Evolutionary conservation across 2,888 invertebrate genomes (phyloP).

Genomic region (Limnephilus rhombicus): DNA sequence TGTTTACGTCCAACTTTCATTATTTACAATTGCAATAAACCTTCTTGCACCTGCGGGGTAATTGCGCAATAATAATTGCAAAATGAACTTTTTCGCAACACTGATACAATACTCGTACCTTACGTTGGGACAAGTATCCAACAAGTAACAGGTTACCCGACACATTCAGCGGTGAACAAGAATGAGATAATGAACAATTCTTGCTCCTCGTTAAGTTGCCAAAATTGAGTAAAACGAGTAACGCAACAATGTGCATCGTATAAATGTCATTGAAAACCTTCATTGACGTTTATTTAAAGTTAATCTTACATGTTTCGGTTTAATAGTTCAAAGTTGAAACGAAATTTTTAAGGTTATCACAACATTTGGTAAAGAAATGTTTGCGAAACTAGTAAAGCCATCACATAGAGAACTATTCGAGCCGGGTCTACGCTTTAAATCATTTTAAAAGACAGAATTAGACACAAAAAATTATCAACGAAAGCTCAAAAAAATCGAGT

Average conservation of each 20-base stretch:
- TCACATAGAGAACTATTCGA: too few relatives aligned
- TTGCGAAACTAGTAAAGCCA: too few relatives aligned
- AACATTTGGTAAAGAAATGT: too few relatives aligned
- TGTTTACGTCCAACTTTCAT: neutral
- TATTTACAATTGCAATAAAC: neutral
- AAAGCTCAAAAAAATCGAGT: too few relatives aligned
- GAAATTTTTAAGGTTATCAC: neutral
- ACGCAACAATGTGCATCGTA: neutral
- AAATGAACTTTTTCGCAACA: neutral
- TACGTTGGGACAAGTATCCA: neutral
- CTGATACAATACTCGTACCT: neutral
- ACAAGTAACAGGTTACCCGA: neutral
- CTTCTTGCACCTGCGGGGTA: constrained; percentile 19
- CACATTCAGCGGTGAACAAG: neutral
- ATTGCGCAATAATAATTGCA: constrained; percentile 6
- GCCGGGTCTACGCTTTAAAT: too few relatives aligned
- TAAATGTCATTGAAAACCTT: neutral
- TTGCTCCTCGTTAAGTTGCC: neutral
- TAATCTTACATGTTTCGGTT: neutral
- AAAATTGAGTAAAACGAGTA: neutral
- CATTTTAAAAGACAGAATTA: too few relatives aligned
- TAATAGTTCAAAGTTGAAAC: neutral
- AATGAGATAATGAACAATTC: neutral
- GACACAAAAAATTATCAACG: too few relatives aligned
- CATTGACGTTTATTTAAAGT: neutral